A percentile compares a stretch with the other conserved stretches of the same genome.
Conservation (phyloP, 1,140 invertebrate genomes). For the Drosophila eugracilis region DNA sequence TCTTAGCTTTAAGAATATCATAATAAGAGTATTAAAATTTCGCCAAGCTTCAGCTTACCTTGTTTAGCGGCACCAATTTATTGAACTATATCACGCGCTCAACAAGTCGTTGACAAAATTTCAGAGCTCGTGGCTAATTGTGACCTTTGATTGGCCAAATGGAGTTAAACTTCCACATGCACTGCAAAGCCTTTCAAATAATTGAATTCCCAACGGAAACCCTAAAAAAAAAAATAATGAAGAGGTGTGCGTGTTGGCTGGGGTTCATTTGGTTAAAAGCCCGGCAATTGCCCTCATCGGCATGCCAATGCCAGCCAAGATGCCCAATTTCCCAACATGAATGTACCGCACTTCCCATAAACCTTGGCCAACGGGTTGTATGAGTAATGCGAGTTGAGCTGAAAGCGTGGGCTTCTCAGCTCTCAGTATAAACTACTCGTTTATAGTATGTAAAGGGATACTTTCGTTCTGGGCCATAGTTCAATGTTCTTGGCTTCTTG, state of each 20-base stretch:
- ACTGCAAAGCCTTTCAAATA: conserved; percentile 52
- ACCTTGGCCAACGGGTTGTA: conserved; percentile 49
- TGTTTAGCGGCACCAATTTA: conserved; percentile 35
- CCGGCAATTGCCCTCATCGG: conserved; percentile 27
- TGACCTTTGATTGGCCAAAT: conserved; percentile 50
- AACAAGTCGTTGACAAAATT: conserved; percentile 67
- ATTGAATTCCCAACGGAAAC: conserved; percentile 61
- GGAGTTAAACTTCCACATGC: conserved; percentile 34
- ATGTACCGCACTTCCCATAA: conserved; percentile 21
- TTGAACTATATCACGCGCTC: conserved; percentile 49
- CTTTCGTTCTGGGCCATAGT: conserved; percentile 24
- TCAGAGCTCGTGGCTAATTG: conserved; percentile 58
- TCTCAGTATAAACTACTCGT: background rate
- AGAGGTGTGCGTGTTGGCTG: conserved; percentile 34
- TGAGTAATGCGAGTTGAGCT: conserved; percentile 52
- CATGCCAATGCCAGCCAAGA: conserved; percentile 24
- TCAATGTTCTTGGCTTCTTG: conserved; percentile 39
- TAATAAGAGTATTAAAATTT: conserved; percentile 17
- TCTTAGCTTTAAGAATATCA: background rate
- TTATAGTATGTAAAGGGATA: conserved; percentile 26
- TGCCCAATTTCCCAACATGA: conserved; percentile 40
- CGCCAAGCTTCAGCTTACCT: background rate
- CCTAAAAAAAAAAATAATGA: conserved; percentile 5
- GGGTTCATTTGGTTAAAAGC: conserved; percentile 72
- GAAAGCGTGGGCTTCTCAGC: conserved; percentile 12